Base-by-base conservation (phyloP, 2,888 invertebrate genomes). In the Eurois occulta region DNA sequence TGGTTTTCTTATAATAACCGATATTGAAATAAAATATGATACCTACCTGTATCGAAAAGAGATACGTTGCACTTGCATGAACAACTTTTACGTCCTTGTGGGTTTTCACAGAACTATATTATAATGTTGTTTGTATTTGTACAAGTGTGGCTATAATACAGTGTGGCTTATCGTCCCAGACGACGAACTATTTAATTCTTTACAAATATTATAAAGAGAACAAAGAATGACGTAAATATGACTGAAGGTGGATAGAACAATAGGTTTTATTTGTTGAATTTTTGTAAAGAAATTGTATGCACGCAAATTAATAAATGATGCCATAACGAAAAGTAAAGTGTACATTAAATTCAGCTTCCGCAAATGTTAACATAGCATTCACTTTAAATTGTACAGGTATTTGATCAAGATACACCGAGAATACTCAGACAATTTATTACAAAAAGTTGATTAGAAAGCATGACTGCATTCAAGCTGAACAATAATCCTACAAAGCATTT, bases 51-150 rank as follows among this genome's bases (percentile, higher is more conserved):
- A 66, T 69, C 74, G 60, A 81, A 83, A 73, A 68, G 28, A 71
- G 62, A 65, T 65, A 85, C 60, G 78, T 83, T 87, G 87, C 86
- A 90, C 77, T 86, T 87, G 89, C 89, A 89, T 72, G 86, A 85
- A 87, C 80, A 84, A 86, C 78, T 84, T 83, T 85, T 86, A 81
- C 90, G 90, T 79, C 93, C 93, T 94, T 92, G 92, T 87, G 86
- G 90, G 87, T 91, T 91, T 90, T 91, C 83, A 90, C 90, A 81
- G 85, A 87, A 84, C 71, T 83, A 84, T 86, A 88, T 55, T 86
- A 88, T 86, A 83, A 84, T 88, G 80, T 81, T 83, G 70, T 84
- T 78, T 85, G 77, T 91, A 85, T 93, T 93, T 92, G 81, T 80
- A 89, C 94, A 94, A 91, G 90, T 94, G 93, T n/a, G 35, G 55